Percentiles rank a stretch among this genome's conserved stretches.
Conservation (phyloP, 2,113 vertebrate genomes). For the Prinia subflava region DNA sequence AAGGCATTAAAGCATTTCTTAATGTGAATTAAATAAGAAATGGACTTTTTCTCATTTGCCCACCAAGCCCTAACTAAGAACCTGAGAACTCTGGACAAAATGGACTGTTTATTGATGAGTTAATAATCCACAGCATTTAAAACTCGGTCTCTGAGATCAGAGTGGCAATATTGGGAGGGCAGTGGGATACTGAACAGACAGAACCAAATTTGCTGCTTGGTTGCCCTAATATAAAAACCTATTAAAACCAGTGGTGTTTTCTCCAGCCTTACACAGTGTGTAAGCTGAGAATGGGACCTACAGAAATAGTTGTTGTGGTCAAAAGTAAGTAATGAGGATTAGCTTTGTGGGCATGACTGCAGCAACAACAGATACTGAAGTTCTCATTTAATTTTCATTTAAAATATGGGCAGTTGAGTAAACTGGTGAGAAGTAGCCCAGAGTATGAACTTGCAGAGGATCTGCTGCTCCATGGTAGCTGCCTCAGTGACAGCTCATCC, state of each 20-base stretch:
- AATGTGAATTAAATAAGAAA: slow-evolving; percentile 3
- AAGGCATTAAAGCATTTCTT: slow-evolving; percentile 5
- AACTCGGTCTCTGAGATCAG: not conserved
- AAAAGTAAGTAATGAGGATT: not conserved
- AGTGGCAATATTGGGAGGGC: not conserved
- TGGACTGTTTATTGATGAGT: not conserved
- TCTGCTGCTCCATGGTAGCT: not conserved
- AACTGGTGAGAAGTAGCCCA: not conserved
- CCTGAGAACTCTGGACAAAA: not conserved
- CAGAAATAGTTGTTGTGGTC: not conserved
- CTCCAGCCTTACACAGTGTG: not conserved
- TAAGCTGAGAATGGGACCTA: not conserved
- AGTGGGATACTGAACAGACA: not conserved
- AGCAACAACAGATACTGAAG: not conserved
- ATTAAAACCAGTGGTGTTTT: not conserved
- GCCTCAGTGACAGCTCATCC: not conserved
- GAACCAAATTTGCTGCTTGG: not conserved
- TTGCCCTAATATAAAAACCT: not conserved
- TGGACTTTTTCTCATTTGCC: not conserved
- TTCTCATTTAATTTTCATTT: not conserved
- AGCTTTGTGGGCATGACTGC: not conserved
- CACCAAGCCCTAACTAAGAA: not conserved
- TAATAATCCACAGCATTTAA: not conserved
- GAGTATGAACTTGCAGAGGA: not conserved
- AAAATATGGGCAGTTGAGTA: not conserved